These are phyloP conservation scores for Maniola hyperantus DNA, from an alignment of 2,888 invertebrate species.

Conservation along the genomic window DNA sequence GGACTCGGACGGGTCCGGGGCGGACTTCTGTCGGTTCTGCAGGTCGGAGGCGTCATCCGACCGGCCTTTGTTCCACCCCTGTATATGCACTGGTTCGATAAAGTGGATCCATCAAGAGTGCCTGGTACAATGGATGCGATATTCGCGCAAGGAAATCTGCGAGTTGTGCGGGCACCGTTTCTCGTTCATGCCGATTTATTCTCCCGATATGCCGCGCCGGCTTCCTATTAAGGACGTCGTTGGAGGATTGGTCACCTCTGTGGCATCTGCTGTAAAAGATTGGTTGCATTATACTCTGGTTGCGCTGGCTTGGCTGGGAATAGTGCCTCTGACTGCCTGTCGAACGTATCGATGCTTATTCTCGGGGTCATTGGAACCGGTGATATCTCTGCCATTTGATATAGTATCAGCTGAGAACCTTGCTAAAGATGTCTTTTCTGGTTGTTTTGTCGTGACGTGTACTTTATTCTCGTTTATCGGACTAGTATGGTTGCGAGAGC, in stretches of 20 bases:
- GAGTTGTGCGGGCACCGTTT: constrained; percentile 98
- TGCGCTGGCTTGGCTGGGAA: constrained; percentile 97
- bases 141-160: constrained; percentile 99
- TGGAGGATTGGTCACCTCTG: constrained; percentile 93
- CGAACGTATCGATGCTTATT: constrained; percentile 97
- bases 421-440: constrained; percentile 96
- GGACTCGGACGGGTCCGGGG: constrained; percentile 81
- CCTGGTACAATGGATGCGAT: constrained; percentile 99
- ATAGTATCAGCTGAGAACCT: constrained; percentile 96
- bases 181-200: constrained; percentile 99
- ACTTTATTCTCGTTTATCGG: constrained; percentile 98
- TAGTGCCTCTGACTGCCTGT: constrained; percentile 98
- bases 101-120: constrained; percentile 99
- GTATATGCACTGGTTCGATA: constrained; percentile 99
- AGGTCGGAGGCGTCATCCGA: constrained; percentile 96
- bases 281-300: constrained; percentile 99
- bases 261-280: constrained; percentile 95
- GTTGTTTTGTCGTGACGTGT: constrained; percentile 97
- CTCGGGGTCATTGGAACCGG: constrained; percentile 93
- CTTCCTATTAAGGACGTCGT: constrained; percentile 96
- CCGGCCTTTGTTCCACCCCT: constrained; percentile 97
- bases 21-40: constrained; percentile 98
- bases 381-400: constrained; percentile 94
- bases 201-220: constrained; percentile 99
- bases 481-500: constrained; percentile 98